Conservation (phyloP, 2,797 vertebrate species). For the Falco concolor region DNA sequence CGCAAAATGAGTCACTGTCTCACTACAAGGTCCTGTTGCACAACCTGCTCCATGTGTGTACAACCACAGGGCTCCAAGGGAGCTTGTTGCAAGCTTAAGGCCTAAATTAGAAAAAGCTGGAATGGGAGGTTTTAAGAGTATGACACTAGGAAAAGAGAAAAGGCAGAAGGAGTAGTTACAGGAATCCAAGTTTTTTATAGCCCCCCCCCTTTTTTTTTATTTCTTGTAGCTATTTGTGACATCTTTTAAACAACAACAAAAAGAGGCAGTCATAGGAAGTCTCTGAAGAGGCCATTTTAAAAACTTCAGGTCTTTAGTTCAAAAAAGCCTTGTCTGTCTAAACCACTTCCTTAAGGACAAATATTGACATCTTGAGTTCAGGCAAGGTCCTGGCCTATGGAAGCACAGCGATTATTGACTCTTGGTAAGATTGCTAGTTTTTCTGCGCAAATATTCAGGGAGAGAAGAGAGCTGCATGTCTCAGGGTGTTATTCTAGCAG, state of each 20-base stretch:
- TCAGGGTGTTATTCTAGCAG: background rate
- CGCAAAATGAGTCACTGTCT: background rate
- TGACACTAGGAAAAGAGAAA: background rate
- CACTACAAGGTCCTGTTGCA: background rate
- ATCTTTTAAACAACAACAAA: background rate
- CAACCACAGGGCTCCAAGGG: background rate
- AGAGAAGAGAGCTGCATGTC: background rate
- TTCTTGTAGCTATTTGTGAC: background rate
- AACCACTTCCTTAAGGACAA: background rate
- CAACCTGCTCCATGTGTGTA: background rate
- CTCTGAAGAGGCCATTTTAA: background rate
- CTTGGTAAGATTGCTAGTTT: background rate
- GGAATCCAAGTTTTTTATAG: fast-evolving
- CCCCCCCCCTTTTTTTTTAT: background rate
- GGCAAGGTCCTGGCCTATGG: background rate
- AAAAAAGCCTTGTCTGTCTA: background rate
- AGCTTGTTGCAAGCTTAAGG: background rate
- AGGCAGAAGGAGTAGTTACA: background rate
- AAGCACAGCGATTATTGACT: background rate
- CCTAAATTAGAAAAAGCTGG: background rate
- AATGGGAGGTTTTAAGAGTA: background rate
- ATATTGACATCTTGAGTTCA: background rate
- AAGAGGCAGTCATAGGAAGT: background rate
- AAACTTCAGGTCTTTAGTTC: background rate
- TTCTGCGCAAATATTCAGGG: background rate